Percentiles rank a stretch among this genome's conserved stretches.
Conservation (phyloP, 2,888 invertebrate genomes). For the Stomorhina lunata region DNA sequence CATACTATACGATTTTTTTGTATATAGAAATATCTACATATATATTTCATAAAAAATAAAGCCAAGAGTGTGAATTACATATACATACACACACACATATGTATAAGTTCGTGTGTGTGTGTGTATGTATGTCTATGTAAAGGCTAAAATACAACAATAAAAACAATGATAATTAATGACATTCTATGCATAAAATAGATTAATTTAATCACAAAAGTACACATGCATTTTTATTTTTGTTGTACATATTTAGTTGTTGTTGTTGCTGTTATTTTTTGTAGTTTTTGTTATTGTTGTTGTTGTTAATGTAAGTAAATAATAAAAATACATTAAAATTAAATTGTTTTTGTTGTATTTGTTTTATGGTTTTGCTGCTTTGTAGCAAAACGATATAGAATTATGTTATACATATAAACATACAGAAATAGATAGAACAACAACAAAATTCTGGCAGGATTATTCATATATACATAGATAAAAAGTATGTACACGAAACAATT, state of each 20-base stretch:
- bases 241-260: constrained; percentile 9
- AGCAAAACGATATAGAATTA: constrained; percentile 27
- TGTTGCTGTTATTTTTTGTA: background rate
- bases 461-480: too few relatives aligned
- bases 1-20: background rate
- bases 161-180: constrained; percentile 64
- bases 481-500: too few relatives aligned
- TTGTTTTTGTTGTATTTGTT: background rate
- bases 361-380: constrained; percentile 33
- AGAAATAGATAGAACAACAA: background rate
- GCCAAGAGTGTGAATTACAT: background rate
- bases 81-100: background rate
- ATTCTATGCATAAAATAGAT: constrained; percentile 67
- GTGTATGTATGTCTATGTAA: constrained; percentile 32
- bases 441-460: background rate
- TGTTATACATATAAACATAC: constrained; percentile 34
- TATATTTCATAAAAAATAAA: too few relatives aligned
- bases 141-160: constrained; percentile 45
- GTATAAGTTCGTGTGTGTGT: background rate
- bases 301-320: constrained; percentile 38
- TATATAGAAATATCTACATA: background rate
- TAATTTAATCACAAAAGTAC: constrained; percentile 65
- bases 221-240: constrained; percentile 41
- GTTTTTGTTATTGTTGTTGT: background rate
- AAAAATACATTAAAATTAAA: constrained; percentile 25